These are phyloP conservation scores for Valencia hispanica DNA, from an alignment of 2,797 vertebrate genomes.

Conservation along the genomic window DNA sequence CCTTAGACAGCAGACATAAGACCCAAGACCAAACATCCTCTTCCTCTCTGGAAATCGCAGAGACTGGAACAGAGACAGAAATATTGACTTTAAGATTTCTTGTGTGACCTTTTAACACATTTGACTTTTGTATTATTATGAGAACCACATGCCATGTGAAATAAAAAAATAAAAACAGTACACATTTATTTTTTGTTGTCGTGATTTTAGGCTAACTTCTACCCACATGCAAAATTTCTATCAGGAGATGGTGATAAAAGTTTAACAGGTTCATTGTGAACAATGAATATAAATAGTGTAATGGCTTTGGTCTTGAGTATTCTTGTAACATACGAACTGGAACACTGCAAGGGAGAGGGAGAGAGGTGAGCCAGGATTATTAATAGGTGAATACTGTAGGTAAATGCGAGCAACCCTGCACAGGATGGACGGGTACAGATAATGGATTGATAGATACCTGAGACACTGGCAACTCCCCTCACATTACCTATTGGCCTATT, in stretches of 20 bases:
- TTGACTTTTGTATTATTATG: slow-evolving; percentile 16
- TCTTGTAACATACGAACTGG: not conserved
- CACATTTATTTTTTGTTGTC: not conserved
- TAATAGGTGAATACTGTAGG: not conserved
- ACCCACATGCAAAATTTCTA: not conserved
- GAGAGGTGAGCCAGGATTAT: not conserved
- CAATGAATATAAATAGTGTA: not conserved
- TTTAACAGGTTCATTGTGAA: not conserved
- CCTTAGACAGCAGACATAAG: slow-evolving; percentile 81
- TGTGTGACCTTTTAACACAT: slow-evolving; percentile 21
- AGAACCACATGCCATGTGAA: not conserved
- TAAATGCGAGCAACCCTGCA: not conserved
- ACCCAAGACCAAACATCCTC: slow-evolving; percentile 86
- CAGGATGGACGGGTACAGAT: too few species aligned
- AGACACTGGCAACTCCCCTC: not conserved
- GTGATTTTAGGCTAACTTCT: not conserved
- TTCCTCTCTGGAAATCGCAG: slow-evolving; percentile 87
- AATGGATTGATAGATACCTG: too few species aligned
- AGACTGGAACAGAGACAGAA: slow-evolving; percentile 50
- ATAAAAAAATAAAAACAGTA: not conserved
- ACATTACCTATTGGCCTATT: too few species aligned
- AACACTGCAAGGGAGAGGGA: not conserved
- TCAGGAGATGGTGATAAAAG: not conserved
- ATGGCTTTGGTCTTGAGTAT: not conserved
- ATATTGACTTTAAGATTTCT: slow-evolving; percentile 58